Base-by-base conservation (phyloP, 2,888 invertebrate genomes). In the Tipula unca region DNA sequence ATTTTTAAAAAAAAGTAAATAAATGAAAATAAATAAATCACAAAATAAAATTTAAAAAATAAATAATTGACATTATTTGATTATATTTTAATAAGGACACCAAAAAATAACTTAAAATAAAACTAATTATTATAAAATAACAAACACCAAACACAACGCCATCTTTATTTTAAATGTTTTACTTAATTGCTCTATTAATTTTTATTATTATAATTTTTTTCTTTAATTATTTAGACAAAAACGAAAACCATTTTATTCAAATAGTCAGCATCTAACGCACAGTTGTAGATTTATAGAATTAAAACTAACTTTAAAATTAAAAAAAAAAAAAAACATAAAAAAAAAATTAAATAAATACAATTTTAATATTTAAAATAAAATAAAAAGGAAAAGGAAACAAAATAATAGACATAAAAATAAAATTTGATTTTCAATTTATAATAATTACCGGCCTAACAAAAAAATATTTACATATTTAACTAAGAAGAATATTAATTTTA, bases 241-340 rank as follows among this genome's bases (percentile, higher is more conserved):
- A 29, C 6, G 32, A 83, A 35, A 32, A 32, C 83, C 1, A 32
- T 83, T 29, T 32, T 85, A 85, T 35, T 69, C 69, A 5, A 84
- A 87, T 87, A 87, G 88, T 88, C 88, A 88, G 88, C 87, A 87
- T 88, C 86, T 87, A 88, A 88, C 88, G 88, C 88, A 88, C 88
- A 88, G 69, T 88, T 88, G 88, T 87, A 88, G 87, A 88, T 88
- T 86, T 87, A 85, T 54, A 85, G 25, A 42, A 85, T 42, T 32
- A 85, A n/a, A 48, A 25, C 36, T 36, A 85, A 85, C 36, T 25
- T 29, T 85, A 48, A 85, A 85, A 85, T 85, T 85, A 85, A 29
- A 14, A 85, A 29, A 14, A 85, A 85, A 85, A 42, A 14, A 5
- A 42, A n/a, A n/a, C n/a, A n/a, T n/a, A n/a, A n/a, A 85, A 54